Percentiles rank a stretch among this genome's conserved stretches.
Evolutionary conservation across 2,113 vertebrate genomes (phyloP).

Genomic region (Petaurus breviceps): DNA sequence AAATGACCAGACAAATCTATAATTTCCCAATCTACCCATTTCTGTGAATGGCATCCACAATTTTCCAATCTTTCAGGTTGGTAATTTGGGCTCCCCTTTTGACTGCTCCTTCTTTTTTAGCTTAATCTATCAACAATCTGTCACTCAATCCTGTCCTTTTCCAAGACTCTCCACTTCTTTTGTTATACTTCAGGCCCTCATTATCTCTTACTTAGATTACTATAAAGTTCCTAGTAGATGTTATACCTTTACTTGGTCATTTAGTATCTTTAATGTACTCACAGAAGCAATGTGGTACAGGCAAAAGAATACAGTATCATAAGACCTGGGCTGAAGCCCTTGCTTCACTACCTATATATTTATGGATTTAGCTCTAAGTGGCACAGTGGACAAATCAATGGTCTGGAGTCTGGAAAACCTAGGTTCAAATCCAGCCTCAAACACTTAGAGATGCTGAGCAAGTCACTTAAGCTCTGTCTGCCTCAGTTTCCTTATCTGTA

Average conservation of each 20-base stretch:
- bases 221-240: not conserved
- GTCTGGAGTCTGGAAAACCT: not conserved
- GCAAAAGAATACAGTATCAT: not conserved
- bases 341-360: not conserved
- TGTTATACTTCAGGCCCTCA: not conserved
- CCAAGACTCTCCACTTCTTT: not conserved
- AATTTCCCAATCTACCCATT: slow-evolving; percentile 36
- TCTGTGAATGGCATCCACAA: not conserved
- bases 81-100: not conserved
- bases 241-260: not conserved
- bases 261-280: not conserved
- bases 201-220: not conserved
- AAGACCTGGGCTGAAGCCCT: not conserved
- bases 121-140: not conserved
- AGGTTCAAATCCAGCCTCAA: not conserved
- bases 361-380: not conserved
- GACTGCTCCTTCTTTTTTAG: not conserved
- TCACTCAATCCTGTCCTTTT: not conserved
- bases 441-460: not conserved
- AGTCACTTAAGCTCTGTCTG: not conserved
- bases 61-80: not conserved
- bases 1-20: slow-evolving; percentile 48
- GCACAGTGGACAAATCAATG: not conserved
- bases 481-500: not conserved
- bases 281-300: not conserved